Conservation (phyloP, 2,888 invertebrate species). For the Coenonympha glycerion region DNA sequence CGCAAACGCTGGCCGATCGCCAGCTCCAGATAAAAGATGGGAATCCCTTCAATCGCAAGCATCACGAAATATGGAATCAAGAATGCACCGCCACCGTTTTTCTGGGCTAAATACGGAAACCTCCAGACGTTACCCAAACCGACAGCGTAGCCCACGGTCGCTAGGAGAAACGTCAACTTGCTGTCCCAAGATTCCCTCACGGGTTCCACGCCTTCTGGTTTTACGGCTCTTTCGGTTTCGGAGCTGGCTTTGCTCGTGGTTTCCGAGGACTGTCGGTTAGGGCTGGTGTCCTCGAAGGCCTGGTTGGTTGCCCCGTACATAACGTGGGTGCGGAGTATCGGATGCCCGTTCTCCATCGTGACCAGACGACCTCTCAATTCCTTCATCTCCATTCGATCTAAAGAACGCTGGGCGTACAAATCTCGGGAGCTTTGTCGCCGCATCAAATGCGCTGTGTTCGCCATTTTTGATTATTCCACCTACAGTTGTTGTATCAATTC, state of each 20-base stretch:
- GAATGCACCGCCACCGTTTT: constrained; percentile 97
- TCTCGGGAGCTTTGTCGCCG: constrained; percentile 92
- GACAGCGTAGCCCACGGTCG: constrained; percentile 96
- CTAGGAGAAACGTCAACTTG: constrained; percentile 92
- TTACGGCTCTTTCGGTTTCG: constrained; percentile 78
- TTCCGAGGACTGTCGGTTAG: constrained; percentile 57
- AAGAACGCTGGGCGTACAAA: constrained; percentile 85
- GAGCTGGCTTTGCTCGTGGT: constrained; percentile 79
- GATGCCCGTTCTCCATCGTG: constrained; percentile 80
- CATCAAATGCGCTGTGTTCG: constrained; percentile 92
- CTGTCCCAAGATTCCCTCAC: constrained; percentile 95
- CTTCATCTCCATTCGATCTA: constrained; percentile 90
- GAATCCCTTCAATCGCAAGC: constrained; percentile 95
- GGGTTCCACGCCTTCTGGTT: constrained; percentile 82
- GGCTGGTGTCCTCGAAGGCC: constrained; percentile 80
- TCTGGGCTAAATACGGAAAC: constrained; percentile 95
- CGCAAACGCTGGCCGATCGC: constrained; percentile 95
- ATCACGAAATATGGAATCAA: constrained; percentile 97
- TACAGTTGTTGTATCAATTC: constrained; percentile 3
- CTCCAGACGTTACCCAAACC: constrained; percentile 97
- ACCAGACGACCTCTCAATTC: constrained; percentile 89
- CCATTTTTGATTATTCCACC: constrained; percentile 75
- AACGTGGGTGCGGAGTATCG: constrained; percentile 62
- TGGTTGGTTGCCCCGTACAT: constrained; percentile 92
- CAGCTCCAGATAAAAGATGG: constrained; percentile 96